A percentile compares a stretch with the other conserved stretches of the same genome.
Conservation (phyloP, 2,797 vertebrate genomes). For the Chrosomus eos region DNA sequence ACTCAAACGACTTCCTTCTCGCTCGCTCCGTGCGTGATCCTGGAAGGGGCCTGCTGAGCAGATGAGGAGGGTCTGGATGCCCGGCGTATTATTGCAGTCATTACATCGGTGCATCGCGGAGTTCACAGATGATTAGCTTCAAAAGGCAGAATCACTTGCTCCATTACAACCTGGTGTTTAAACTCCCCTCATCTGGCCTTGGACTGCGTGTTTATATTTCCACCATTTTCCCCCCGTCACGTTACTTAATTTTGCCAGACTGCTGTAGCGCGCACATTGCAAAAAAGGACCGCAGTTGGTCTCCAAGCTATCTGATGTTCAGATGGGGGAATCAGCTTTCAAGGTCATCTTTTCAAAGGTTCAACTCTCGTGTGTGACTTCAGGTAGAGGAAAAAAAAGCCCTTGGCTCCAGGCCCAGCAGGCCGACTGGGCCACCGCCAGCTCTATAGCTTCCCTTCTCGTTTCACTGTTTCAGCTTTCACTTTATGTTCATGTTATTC, state of each 20-base stretch:
- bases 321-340: conserved; percentile 50
- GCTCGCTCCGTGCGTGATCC: conserved; percentile 39
- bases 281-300: conserved; percentile 54
- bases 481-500: conserved; percentile 64
- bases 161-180: conserved; percentile 77
- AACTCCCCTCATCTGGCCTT: conserved; percentile 73
- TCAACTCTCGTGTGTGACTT: conserved; percentile 45
- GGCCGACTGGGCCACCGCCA: conserved; percentile 45
- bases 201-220: conserved; percentile 76
- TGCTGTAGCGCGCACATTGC: conserved; percentile 61
- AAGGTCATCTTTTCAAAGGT: conserved; percentile 58
- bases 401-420: conserved; percentile 39
- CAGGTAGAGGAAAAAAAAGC: conserved; percentile 36
- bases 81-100: conserved; percentile 79
- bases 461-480: conserved; percentile 54
- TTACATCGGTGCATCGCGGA: conserved; percentile 73
- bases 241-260: conserved; percentile 61
- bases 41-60: conserved; percentile 74
- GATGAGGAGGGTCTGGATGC: conserved; percentile 75
- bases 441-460: conserved; percentile 29
- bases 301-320: conserved; percentile 33
- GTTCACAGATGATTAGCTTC: conserved; percentile 84
- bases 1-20: conserved; percentile 38
- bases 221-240: conserved; percentile 64
- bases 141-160: conserved; percentile 81